Conservation (phyloP, 2,797 vertebrate genomes). For the Hapalemur alaotrensis region DNA sequence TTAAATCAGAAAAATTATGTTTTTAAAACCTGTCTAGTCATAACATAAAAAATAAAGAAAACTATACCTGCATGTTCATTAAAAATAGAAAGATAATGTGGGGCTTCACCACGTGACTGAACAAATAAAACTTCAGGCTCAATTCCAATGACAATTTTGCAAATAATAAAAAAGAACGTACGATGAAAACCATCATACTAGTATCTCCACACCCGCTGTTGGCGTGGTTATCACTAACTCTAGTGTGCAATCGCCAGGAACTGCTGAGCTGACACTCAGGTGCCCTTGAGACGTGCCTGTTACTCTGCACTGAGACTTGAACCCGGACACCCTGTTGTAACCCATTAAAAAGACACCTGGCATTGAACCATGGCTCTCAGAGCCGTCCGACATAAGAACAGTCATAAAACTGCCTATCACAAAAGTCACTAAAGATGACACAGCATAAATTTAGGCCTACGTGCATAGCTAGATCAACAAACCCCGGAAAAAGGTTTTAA, state of each 20-base stretch:
- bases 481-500: neutral
- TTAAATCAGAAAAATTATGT: neutral
- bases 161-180: neutral
- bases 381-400: neutral
- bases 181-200: neutral
- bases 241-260: neutral
- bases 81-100: neutral
- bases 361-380: neutral
- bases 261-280: neutral
- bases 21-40: neutral
- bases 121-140: neutral
- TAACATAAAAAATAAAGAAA: neutral
- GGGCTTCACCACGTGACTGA: neutral
- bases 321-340: neutral
- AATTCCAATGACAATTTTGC: neutral
- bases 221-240: neutral
- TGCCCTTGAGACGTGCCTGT: neutral
- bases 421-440: neutral
- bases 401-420: neutral
- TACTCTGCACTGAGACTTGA: too few species aligned
- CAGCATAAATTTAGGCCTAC: neutral
- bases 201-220: neutral
- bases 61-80: neutral
- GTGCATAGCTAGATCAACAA: neutral
- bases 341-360: neutral